Percentiles rank a stretch among this genome's conserved stretches.
Conservation (phyloP, 2,797 vertebrate genomes). For the Phoeniculus purpureus region DNA sequence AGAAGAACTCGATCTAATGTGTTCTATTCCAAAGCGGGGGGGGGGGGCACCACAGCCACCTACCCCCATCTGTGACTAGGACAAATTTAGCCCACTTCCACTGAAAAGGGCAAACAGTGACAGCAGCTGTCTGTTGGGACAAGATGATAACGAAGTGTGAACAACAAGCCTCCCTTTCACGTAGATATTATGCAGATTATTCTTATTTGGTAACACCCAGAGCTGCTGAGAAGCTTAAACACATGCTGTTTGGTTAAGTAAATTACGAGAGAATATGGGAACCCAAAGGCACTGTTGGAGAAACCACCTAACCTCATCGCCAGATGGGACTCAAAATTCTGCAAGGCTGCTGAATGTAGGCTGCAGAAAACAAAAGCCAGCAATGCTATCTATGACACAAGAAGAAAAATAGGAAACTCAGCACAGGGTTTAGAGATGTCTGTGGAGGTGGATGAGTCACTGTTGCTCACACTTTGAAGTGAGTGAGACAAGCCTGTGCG, state of each 20-base stretch:
- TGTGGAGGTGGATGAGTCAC: slow-evolving; percentile 75
- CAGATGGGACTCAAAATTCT: slow-evolving; percentile 58
- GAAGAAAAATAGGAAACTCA: slow-evolving; percentile 55
- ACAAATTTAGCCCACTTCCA: slow-evolving; percentile 56
- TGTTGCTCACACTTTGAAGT: slow-evolving; percentile 62
- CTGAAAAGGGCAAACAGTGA: slow-evolving; percentile 69
- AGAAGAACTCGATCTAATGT: neutral
- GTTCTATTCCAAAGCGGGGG: neutral
- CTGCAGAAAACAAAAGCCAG: slow-evolving; percentile 63
- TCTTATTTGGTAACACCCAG: slow-evolving; percentile 56
- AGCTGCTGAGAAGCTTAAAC: slow-evolving; percentile 55
- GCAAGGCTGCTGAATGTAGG: slow-evolving; percentile 36
- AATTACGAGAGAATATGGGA: slow-evolving; percentile 39
- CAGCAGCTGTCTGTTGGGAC: slow-evolving; percentile 61
- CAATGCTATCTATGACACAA: slow-evolving; percentile 57
- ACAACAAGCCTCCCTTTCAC: slow-evolving; percentile 52
- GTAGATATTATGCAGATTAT: slow-evolving; percentile 62
- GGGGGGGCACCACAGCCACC: neutral
- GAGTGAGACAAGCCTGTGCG: slow-evolving; percentile 59
- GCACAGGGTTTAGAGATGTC: slow-evolving; percentile 59
- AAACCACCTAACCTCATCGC: slow-evolving; percentile 33
- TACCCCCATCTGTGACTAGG: neutral
- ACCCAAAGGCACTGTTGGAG: neutral
- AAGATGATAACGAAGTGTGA: slow-evolving; percentile 62
- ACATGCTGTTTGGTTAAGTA: slow-evolving; percentile 51